Conservation (phyloP, 2,113 vertebrate genomes). For the Dipodomys spectabilis region DNA sequence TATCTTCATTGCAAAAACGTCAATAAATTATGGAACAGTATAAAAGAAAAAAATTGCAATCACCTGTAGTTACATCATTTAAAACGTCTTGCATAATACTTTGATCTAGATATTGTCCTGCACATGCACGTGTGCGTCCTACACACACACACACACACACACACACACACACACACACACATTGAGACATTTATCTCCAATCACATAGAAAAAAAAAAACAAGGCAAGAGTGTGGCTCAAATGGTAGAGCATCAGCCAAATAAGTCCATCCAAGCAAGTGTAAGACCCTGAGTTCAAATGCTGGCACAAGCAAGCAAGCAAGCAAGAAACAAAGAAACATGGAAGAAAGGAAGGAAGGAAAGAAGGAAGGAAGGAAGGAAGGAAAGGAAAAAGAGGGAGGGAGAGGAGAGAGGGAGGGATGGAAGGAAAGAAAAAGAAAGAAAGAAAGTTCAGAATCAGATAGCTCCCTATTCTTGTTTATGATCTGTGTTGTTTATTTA, state of each 20-base stretch:
- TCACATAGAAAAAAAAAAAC: no score
- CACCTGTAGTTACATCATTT: background rate
- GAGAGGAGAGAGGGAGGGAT: no score
- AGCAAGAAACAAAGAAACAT: no score
- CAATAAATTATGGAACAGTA: slow-evolving; percentile 36
- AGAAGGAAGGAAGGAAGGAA: no score
- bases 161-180: background rate
- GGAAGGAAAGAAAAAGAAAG: no score
- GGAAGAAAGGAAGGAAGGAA: no score
- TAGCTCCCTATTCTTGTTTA: background rate
- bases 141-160: background rate
- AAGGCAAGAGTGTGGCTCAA: no score
- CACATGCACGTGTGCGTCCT: background rate
- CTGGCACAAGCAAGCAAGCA: no score
- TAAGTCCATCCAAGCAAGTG: no score
- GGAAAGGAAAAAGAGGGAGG: no score
- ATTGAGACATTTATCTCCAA: background rate
- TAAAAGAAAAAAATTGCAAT: slow-evolving; percentile 57
- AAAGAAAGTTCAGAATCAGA: background rate
- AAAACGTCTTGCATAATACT: slow-evolving; percentile 7
- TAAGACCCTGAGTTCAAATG: no score
- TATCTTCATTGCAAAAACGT: slow-evolving; percentile 49
- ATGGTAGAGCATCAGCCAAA: no score
- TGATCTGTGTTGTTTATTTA: background rate
- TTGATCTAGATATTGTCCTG: background rate